These are phyloP conservation scores for Acanthosoma haemorrhoidale DNA, from an alignment of 2,888 invertebrate genomes.

Conservation along the genomic window DNA sequence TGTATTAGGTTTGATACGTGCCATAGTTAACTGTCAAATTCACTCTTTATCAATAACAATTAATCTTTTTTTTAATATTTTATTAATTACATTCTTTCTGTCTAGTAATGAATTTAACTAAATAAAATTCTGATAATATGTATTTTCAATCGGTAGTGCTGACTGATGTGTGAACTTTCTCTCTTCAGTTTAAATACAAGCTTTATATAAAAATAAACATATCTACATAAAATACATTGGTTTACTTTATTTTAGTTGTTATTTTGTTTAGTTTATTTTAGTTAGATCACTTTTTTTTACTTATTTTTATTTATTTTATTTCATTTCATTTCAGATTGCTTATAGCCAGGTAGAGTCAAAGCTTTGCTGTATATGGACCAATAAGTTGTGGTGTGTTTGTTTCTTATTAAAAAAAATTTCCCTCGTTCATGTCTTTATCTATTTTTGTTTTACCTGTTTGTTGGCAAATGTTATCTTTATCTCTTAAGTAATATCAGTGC, in stretches of 20 bases:
- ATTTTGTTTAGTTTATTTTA: slow-evolving; percentile 24
- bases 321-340: slow-evolving; percentile 29
- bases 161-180: no score
- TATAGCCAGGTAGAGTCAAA: slow-evolving; percentile 26
- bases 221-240: no score
- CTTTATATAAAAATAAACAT: no score
- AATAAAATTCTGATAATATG: no score
- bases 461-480: background rate
- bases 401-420: background rate
- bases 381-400: slow-evolving; percentile 12
- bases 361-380: slow-evolving; percentile 17
- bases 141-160: no score
- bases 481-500: background rate
- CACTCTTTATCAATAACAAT: no score
- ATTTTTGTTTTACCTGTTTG: background rate
- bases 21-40: no score
- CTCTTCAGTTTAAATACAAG: no score
- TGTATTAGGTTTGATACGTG: no score
- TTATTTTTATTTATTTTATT: slow-evolving; percentile 28
- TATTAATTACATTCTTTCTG: no score
- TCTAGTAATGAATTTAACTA: no score
- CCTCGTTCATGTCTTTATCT: background rate
- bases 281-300: slow-evolving; percentile 18
- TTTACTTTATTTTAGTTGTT: background rate
- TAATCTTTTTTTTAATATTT: no score